phyloP scores from a whole-genome alignment of 2,113 vertebrate genomes.

The Cnemophilus loriae region DNA sequence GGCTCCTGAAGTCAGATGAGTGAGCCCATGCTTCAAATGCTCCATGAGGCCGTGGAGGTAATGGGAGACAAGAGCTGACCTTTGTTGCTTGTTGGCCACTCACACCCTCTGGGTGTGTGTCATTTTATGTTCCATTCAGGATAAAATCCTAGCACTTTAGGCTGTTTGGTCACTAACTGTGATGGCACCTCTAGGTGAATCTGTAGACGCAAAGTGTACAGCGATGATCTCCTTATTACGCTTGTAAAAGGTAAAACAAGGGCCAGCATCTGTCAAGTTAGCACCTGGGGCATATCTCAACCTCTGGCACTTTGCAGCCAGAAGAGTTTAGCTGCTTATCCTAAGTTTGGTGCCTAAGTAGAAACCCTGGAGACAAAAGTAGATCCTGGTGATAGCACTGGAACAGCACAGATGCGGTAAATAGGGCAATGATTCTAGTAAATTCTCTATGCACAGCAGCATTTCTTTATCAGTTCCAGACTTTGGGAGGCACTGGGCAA shows the following conservation, averaged over 20 bases:
- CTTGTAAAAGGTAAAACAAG: not conserved
- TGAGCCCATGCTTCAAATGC: not conserved
- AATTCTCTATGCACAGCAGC: not conserved
- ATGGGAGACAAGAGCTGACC: not conserved
- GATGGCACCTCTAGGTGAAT: not conserved
- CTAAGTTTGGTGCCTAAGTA: not conserved
- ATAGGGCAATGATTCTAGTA: not conserved
- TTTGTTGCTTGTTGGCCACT: not conserved
- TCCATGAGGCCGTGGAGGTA: not conserved
- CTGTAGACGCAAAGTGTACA: not conserved
- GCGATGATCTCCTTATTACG: not conserved
- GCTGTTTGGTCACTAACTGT: not conserved
- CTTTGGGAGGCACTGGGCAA: not conserved
- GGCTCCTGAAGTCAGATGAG: not conserved
- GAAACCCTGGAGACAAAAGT: not conserved
- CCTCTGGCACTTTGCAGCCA: not conserved
- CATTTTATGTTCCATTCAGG: not conserved
- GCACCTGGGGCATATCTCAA: not conserved
- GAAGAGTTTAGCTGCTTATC: not conserved
- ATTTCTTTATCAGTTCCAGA: not conserved
- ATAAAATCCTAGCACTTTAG: not conserved
- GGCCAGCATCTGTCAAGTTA: not conserved
- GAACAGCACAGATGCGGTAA: not conserved
- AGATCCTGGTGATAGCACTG: not conserved
- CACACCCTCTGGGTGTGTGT: not conserved